Base-by-base conservation (phyloP, 1,140 invertebrate genomes). In the Acromyrmex charruanus region DNA sequence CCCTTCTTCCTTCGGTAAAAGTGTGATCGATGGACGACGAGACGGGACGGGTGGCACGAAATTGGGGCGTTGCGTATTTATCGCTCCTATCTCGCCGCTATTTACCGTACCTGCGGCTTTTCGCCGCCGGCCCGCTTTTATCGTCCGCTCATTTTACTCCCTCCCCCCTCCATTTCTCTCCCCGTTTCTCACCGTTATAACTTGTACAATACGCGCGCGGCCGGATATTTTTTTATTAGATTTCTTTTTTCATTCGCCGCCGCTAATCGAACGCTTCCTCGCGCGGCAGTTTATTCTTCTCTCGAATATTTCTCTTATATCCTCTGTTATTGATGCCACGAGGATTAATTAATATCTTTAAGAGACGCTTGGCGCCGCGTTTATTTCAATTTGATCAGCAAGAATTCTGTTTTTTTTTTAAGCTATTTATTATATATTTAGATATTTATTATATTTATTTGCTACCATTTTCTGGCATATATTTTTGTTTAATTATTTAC, bases 1-100 rank as follows among this genome's bases (percentile, higher is more conserved):
- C n/a, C n/a, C 39, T 61, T 65, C 53, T 69, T 72, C 28, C 49
- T 61, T 31, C 28, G 55, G 55, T 59, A 51, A 72, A 87, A 81
- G 69, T 66, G 88, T 91, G 91, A 91, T 91, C 88, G 88, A 91
- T 86, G 84, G 86, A 85, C 89, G 79, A 82, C 72, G 66, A n/a
- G 66, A 25, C 77, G 53, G 18, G 39, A 80, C 59, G 75, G 61
- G 25, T 68, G 58, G 65, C 65, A 77, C 79, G 75, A 87, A 87
- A 89, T 90, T 87, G 87, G 75, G 77, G 49, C 90, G 84, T 88
- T 82, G 75, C 71, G 88, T 90, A 87, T 90, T 88, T 90, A 91
- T 87, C 85, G 82, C 74, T 84, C 10, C 82, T 75, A 77, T 79
- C 85, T 89, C 66, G 66, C 68, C 85, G 80, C 61, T 88, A 82